Base-by-base conservation (phyloP, 2,888 invertebrate species). In the Thysanoteuthis rhombus region DNA sequence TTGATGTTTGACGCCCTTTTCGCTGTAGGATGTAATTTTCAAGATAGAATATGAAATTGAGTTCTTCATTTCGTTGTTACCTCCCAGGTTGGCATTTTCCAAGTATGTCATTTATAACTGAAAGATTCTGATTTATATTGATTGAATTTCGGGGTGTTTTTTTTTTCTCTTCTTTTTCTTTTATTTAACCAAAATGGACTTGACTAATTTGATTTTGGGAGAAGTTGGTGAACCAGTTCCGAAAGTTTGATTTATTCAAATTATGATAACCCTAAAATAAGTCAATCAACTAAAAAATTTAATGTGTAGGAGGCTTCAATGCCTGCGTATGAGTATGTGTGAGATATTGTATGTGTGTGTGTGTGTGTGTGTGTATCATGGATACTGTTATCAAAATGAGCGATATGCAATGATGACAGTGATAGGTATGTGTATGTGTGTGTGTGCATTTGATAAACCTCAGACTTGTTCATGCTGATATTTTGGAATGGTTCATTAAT, bases 31-130 rank as follows among this genome's bases (percentile, higher is more conserved):
- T 75, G 75, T 75, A 75, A 75, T 75, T 75, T 75, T 19, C n/a
- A 75, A 75, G 75, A 75, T n/a, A 75, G 75, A 75, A 75, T 75
- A 75, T 75, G 75, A 75, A 36, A 75, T 75, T 75, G 75, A 75
- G 75, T 75, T 75, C 75, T 36, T 75, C 75, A 75, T 75, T 75
- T 75, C 19, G n/a, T n/a, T 36, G 75, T 75, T 75, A 75, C 75
- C 75, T 75, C 75, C 75, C 75, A 75, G 75, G n/a, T 75, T 75
- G 75, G 75, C 75, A 75, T 75, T 75, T 75, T 75, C n/a, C n/a
- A 75, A 75, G 75, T 75, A 75, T 75, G 75, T 75, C 75, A 75
- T 75, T 75, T 75, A 75, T n/a, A 75, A 75, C n/a, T 75, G n/a
- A 75, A 75, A 75, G n/a, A 75, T 75, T 75, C 16, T 36, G 75